Evolutionary conservation across 2,797 vertebrate species (phyloP).

Genomic region (Typhlichthys eigenmanni): DNA sequence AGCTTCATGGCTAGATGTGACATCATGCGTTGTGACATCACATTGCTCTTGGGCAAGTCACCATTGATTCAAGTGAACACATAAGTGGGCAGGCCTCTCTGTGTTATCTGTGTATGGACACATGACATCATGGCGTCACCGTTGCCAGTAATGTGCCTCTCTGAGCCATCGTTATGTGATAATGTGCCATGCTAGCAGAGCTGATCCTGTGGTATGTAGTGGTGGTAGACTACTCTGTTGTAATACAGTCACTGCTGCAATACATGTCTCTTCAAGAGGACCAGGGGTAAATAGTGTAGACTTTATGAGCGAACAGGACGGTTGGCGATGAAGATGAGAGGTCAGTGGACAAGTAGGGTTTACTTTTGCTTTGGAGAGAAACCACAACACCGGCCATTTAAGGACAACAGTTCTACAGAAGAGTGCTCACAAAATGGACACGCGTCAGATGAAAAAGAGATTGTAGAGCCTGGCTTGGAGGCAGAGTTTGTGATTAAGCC

Average conservation of each 20-base stretch:
- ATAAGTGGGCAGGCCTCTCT: slow-evolving; percentile 42
- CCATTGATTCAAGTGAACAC: slow-evolving; percentile 58
- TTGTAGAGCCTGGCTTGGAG: slow-evolving; percentile 26
- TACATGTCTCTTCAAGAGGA: slow-evolving; percentile 9
- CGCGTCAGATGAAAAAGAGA: slow-evolving; percentile 36
- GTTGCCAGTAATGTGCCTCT: slow-evolving; percentile 57
- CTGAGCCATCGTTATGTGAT: slow-evolving; percentile 66
- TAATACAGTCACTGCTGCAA: slow-evolving; percentile 7
- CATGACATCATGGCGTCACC: slow-evolving; percentile 69
- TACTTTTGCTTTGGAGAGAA: slow-evolving; percentile 52
- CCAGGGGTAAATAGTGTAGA: slow-evolving; percentile 8
- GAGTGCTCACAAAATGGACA: slow-evolving; percentile 14
- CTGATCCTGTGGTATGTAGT: slow-evolving; percentile 29
- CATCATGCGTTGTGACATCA: slow-evolving; percentile 72
- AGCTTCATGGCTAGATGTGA: slow-evolving; percentile 54
- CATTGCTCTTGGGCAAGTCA: slow-evolving; percentile 69
- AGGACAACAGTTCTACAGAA: slow-evolving; percentile 27
- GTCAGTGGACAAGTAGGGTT: slow-evolving; percentile 51
- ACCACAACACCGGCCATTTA: slow-evolving; percentile 12
- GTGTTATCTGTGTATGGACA: slow-evolving; percentile 39
- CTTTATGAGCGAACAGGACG: slow-evolving; percentile 5
- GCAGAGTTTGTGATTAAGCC: slow-evolving; percentile 54
- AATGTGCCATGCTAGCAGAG: slow-evolving; percentile 57
- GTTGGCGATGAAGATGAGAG: slow-evolving; percentile 42
- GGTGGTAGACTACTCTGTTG: slow-evolving; percentile 24